Base-by-base conservation (phyloP, 1,140 invertebrate species). In the Drosophila nigromelanica region DNA sequence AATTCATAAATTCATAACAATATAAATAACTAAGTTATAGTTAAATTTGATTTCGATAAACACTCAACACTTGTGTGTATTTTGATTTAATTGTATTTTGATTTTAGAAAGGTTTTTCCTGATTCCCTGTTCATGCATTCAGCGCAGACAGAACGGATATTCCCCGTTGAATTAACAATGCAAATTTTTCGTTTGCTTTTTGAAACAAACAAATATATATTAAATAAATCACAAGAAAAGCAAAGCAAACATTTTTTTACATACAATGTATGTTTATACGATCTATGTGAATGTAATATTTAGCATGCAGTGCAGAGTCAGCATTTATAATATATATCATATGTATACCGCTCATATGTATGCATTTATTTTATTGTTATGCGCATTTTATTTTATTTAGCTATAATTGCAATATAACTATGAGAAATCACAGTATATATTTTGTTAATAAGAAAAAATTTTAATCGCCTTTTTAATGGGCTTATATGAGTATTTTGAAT, bases 61-160 rank as follows among this genome's bases (percentile, higher is more conserved):
- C 5, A 5, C 27, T 0, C 27, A 27, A 27, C 27, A 27, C 5
- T 27, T 6, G 27, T 27, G 5, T 27, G 5, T 6, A 27, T 35
- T 35, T 35, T 35, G 5, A 48, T 24, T 24, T 10, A n/a, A 15
- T 27, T 58, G 8, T 40, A 12, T 40, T 55, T 24, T 21, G 0
- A 5, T 56, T 7, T 43, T 42, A 11, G 12, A 21, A 55, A 37
- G 21, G 5, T 6, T 56, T 14, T 56, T 18, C 35, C 15, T 40
- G 10, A 56, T 56, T 56, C 10, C 27, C 27, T 5, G 27, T 6
- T 27, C 27, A 27, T 27, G 40, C 24, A 63, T 63, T 48, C 43
- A 47, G 27, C 42, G 55, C 70, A 62, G 66, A 67, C 75, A 60
- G 63, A 82, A 68, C 79, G 75, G 80, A 83, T 83, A 77, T 59